Evolutionary conservation across 2,113 vertebrate species (phyloP).

Genomic region (Triplophysa rosa): DNA sequence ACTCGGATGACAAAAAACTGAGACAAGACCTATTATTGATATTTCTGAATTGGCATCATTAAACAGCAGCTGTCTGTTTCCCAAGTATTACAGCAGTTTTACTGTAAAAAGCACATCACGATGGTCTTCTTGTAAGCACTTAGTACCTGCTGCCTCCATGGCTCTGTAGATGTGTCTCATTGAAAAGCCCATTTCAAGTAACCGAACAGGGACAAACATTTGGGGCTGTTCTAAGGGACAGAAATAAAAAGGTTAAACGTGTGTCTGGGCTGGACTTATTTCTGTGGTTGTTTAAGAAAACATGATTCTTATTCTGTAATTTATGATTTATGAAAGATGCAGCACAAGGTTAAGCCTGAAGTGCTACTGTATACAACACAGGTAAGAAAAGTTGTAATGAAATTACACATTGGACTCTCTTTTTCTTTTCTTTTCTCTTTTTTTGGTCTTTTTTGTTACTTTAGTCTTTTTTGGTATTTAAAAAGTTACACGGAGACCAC

Average conservation of each 20-base stretch:
- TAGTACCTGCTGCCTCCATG: slow-evolving; percentile 80
- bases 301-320: background rate
- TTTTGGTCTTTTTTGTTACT: too few species aligned
- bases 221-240: slow-evolving; percentile 73
- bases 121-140: slow-evolving; percentile 37
- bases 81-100: background rate
- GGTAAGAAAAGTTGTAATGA: too few species aligned
- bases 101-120: background rate
- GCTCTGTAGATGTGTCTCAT: slow-evolving; percentile 81
- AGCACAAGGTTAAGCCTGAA: too few species aligned
- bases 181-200: slow-evolving; percentile 84
- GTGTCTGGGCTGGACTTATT: background rate
- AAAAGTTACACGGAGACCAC: too few species aligned
- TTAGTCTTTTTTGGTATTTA: too few species aligned
- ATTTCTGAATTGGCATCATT: background rate
- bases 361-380: too few species aligned
- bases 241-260: slow-evolving; percentile 21
- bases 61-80: background rate
- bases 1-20: background rate
- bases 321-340: too few species aligned
- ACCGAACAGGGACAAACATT: slow-evolving; percentile 79
- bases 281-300: background rate
- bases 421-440: too few species aligned
- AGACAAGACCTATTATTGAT: background rate
- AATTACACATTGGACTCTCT: too few species aligned